Evolutionary conservation across 1,140 invertebrate genomes (phyloP).

Genomic region (Eubasilissa regina): DNA sequence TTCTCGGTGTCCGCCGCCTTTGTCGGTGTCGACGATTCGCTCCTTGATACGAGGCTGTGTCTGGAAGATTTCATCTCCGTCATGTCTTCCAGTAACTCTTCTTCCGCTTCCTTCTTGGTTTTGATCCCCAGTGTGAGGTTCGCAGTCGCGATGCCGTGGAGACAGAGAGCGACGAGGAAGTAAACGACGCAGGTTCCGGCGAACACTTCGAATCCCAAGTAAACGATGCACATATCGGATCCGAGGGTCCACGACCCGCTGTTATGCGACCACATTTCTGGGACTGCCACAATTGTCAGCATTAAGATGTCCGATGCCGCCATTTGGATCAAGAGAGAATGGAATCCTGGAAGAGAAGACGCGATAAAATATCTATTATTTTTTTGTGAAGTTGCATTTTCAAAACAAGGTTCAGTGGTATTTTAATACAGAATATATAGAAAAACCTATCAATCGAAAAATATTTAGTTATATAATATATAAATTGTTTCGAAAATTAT

Average conservation of each 20-base stretch:
- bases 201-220: slow-evolving; percentile 71
- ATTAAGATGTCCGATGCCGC: slow-evolving; percentile 68
- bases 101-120: slow-evolving; percentile 68
- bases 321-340: slow-evolving; percentile 71
- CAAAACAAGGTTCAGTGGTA: too few relatives aligned
- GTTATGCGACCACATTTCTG: slow-evolving; percentile 71
- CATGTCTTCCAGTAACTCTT: slow-evolving; percentile 65
- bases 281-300: slow-evolving; percentile 65
- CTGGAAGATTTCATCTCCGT: slow-evolving; percentile 65
- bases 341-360: slow-evolving; percentile 68
- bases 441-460: too few relatives aligned
- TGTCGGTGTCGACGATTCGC: slow-evolving; percentile 66
- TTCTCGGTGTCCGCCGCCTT: slow-evolving; percentile 71
- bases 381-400: too few relatives aligned
- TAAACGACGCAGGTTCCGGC: slow-evolving; percentile 71
- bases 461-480: too few relatives aligned
- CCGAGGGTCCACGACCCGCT: slow-evolving; percentile 70
- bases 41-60: slow-evolving; percentile 69
- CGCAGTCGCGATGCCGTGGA: slow-evolving; percentile 72
- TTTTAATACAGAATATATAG: too few relatives aligned
- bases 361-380: too few relatives aligned
- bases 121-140: slow-evolving; percentile 67
- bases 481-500: too few relatives aligned
- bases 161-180: slow-evolving; percentile 70
- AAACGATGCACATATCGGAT: slow-evolving; percentile 67